Percentiles rank a stretch among this genome's conserved stretches.
These are phyloP conservation scores for Penaeus indicus DNA, from an alignment of 1,140 invertebrate genomes.

Conservation along the genomic window DNA sequence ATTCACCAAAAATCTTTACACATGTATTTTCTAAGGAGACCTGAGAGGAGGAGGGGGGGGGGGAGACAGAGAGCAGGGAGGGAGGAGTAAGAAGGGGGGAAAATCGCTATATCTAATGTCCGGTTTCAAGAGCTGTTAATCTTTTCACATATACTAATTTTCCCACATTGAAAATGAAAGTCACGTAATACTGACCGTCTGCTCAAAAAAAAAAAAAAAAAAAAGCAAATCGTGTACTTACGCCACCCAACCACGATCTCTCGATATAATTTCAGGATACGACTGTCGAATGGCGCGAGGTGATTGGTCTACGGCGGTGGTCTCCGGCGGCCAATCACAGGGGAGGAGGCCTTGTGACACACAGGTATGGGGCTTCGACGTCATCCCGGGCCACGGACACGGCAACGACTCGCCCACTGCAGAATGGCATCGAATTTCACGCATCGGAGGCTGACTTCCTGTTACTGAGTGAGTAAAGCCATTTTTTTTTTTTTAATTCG, in stretches of 20 bases:
- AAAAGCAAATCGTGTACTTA: slow-evolving; percentile 37
- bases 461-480: too few species aligned
- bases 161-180: too few species aligned
- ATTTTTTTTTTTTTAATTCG: too few species aligned
- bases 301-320: slow-evolving; percentile 31
- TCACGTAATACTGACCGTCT: too few species aligned
- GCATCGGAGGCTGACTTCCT: too few species aligned
- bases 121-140: too few species aligned
- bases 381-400: neutral
- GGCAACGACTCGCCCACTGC: too few species aligned
- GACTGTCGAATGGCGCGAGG: slow-evolving; percentile 9
- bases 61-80: slow-evolving; percentile 20
- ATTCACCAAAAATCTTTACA: too few species aligned
- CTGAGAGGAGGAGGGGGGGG: neutral
- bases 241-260: slow-evolving; percentile 28
- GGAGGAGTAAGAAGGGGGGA: neutral
- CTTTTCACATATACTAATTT: slow-evolving; percentile 4
- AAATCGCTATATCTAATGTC: neutral
- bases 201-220: too few species aligned
- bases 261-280: slow-evolving; percentile 48
- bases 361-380: slow-evolving; percentile 35
- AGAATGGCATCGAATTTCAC: too few species aligned
- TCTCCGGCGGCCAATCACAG: slow-evolving; percentile 23
- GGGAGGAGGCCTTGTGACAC: neutral
- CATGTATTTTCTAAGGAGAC: too few species aligned